Evolutionary conservation across 2,113 vertebrate genomes (phyloP), one percentile per base, ranked within the genome.

Genomic region (Sorex fumeus): DNA sequence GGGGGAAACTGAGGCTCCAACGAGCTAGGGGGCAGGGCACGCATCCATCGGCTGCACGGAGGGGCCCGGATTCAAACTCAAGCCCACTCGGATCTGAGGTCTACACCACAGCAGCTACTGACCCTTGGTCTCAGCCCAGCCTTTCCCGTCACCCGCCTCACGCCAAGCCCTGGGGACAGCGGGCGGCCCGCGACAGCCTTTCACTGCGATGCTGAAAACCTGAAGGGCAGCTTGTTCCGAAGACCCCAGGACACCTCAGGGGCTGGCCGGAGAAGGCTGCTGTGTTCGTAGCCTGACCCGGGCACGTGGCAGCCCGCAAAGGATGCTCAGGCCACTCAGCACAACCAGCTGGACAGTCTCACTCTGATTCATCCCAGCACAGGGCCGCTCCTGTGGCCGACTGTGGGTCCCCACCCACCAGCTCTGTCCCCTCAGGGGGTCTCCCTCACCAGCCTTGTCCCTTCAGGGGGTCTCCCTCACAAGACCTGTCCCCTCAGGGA

Each of bases 21-120:
- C 0, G 18, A 15, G 25, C 70, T 50, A 82, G 85, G 9, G 18
- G 47, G 23, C 1, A 4, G 19, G 23, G 4, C 60, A 15, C 27
- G 4, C 2, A 64, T 13, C 12, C 76, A 47, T 36, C 74, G 70
- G 32, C 47, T 2, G 0, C 0, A 8, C 0, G 6, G 45, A 13
- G 34, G n/a, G 21, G 4, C 27, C 1, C 10, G 82, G 71, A n/a
- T 36, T 69, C 28, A 19, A 79, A 50, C 9, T 10, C 60, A 21
- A 5, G 21, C 36, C 40, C 32, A 57, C 53, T 77, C 30, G 28
- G 11, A 66, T 18, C 45, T 1, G 6, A 74, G 36, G 34, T 23
- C 82, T 15, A 64, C 12, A 36, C 12, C 28, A 72, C 53, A 6
- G 27, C 4, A 21, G 0, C 2, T 50, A 64, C 88, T 32, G 0